Conservation (phyloP, 2,888 invertebrate genomes). For the Mythimna impura region DNA sequence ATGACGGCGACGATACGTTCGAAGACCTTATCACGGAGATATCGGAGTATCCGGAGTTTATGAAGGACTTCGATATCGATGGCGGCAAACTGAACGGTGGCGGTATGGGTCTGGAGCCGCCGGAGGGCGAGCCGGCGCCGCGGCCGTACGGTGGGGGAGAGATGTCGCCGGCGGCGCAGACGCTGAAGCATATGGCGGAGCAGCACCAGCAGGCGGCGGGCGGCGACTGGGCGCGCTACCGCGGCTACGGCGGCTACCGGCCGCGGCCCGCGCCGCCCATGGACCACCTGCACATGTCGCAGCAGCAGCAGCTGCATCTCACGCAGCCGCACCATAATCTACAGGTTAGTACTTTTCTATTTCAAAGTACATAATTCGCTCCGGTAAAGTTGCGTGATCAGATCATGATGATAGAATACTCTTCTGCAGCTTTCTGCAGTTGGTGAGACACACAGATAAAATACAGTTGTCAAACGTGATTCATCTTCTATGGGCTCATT, state of each 20-base stretch:
- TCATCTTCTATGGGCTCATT: neutral
- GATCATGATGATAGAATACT: neutral
- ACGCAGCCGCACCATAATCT: constrained; percentile 95
- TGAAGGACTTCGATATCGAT: constrained; percentile 94
- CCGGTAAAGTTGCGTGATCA: neutral
- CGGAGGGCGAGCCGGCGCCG: constrained; percentile 86
- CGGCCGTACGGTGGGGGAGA: constrained; percentile 91
- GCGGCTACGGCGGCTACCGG: constrained; percentile 88
- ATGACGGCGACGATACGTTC: constrained; percentile 95
- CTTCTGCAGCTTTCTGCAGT: neutral
- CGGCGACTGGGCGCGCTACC: constrained; percentile 91
- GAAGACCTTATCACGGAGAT: constrained; percentile 97
- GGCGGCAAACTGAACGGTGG: constrained; percentile 82
- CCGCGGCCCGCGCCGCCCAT: constrained; percentile 83
- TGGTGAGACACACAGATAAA: constrained; percentile 4
- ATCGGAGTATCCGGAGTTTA: constrained; percentile 95
- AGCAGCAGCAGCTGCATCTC: constrained; percentile 96
- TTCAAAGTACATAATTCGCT: neutral
- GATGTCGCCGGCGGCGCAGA: constrained; percentile 97
- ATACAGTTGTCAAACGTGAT: neutral
- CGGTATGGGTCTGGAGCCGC: constrained; percentile 80
- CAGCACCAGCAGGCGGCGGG: constrained; percentile 95
- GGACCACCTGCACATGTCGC: constrained; percentile 94
- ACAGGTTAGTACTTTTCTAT: constrained; percentile 91
- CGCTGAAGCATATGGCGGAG: constrained; percentile 98